Percentiles rank a stretch among this genome's conserved stretches.
Evolutionary conservation across 2,797 vertebrate genomes (phyloP).

Genomic region (Labroides dimidiatus): DNA sequence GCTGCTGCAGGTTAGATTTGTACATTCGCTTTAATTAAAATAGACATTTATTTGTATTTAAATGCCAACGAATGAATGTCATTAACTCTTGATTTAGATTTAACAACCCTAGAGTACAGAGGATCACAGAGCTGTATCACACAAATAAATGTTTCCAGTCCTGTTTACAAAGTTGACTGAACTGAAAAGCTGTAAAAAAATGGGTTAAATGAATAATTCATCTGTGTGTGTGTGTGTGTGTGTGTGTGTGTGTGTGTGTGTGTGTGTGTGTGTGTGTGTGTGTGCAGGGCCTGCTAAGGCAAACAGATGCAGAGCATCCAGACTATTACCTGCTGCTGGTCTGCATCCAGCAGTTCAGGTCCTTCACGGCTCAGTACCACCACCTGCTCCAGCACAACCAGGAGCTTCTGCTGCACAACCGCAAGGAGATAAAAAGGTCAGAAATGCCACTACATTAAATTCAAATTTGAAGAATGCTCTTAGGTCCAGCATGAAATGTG

Average conservation of each 20-base stretch:
- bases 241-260: constrained; percentile 24
- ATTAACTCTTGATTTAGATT: not conserved
- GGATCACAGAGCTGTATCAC: not conserved
- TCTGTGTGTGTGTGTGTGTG: constrained; percentile 32
- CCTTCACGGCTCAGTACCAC: constrained; percentile 92
- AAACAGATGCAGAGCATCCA: constrained; percentile 94
- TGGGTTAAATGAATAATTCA: not conserved
- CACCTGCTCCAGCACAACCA: constrained; percentile 95
- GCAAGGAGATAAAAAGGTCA: constrained; percentile 94
- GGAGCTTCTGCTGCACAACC: constrained; percentile 91
- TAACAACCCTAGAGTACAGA: not conserved
- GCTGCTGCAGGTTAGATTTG: constrained; percentile 88
- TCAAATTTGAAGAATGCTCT: not conserved
- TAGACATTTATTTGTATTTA: not conserved
- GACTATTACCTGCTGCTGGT: constrained; percentile 96
- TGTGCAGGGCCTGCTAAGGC: constrained; percentile 90
- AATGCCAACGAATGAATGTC: not conserved
- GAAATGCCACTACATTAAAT: constrained; percentile 4
- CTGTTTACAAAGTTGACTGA: not conserved
- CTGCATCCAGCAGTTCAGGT: constrained; percentile 93
- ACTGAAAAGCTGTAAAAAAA: not conserved
- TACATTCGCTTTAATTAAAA: not conserved
- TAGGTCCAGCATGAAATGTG: not conserved
- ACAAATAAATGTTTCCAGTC: too few relatives aligned
- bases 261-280: constrained; percentile 21